Evolutionary conservation across 2,113 vertebrate genomes (phyloP), one percentile per base, ranked within the genome.

Genomic region (Albula glossodonta): DNA sequence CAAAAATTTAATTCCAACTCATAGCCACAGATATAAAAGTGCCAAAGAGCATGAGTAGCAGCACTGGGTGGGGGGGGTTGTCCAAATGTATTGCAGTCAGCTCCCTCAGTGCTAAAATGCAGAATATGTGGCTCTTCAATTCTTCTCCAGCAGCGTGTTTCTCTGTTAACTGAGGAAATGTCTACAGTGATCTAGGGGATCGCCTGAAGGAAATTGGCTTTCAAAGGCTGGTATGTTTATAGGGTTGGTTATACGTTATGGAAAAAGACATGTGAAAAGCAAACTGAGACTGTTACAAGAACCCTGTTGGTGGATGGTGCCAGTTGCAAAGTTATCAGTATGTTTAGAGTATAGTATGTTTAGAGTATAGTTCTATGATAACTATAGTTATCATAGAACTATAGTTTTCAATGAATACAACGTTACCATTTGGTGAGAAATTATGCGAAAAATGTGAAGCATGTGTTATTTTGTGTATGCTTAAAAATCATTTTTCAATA

Each of bases 1-100:
- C 6, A 81, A 5, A 81, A 5, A 79, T 79, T 56, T 81, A 52
- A 81, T 81, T 56, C 56, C n/a, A 81, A n/a, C n/a, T n/a, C 22
- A 80, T 22, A 80, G 50, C 49, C 1, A 80, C 49, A 80, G 79
- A 80, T 51, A 51, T 50, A 50, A 19, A 80, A 6, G 79, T 80
- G 79, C 49, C 31, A 11, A 51, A n/a, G 17, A 1, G 17, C 7
- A 80, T 17, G 50, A 80, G 19, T 12, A 51, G 79, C 79, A 51
- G 48, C 48, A 19, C 17, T 51, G 25, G 31, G 31, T 41, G 31
- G 31, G 31, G 31, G 31, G 31, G 31, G 31, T 41, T 41, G 31
- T 41, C 31, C 31, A 41, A 41, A 41, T 80, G 13, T 80, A 48
- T 13, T 41, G 13, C 78, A 50, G 11, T 49, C 50, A 17, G 50